Conservation (phyloP, 2,797 vertebrate genomes). For the Sternarchorhynchus goeldii region DNA sequence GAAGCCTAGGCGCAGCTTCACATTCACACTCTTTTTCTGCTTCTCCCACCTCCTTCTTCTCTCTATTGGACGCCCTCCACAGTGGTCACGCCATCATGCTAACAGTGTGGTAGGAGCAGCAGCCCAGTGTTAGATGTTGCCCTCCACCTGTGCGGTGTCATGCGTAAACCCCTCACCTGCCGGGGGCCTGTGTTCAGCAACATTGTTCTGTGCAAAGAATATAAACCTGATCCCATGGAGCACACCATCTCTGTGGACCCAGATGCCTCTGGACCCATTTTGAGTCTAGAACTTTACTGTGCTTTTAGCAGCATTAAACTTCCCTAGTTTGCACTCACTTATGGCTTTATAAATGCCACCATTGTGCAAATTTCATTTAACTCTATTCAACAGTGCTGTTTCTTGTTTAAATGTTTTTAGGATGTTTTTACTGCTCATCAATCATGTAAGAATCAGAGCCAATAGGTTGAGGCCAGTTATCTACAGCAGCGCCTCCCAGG, state of each 20-base stretch:
- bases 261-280: background rate
- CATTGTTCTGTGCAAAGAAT: background rate
- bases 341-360: conserved; percentile 16
- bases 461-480: background rate
- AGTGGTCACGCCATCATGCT: background rate
- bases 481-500: background rate
- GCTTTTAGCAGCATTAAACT: too few relatives aligned
- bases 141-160: conserved; percentile 24
- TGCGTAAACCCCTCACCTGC: conserved; percentile 15
- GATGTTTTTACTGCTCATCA: background rate
- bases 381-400: too few relatives aligned
- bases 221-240: conserved; percentile 22
- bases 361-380: too few relatives aligned
- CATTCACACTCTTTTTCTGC: background rate
- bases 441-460: background rate
- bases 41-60: background rate
- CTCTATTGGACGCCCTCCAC: background rate
- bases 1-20: background rate
- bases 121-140: background rate
- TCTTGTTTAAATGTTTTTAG: background rate
- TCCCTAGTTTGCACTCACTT: background rate
- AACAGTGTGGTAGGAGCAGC: conserved; percentile 1
- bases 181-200: background rate
- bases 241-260: conserved; percentile 18
- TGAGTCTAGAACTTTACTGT: background rate